These are phyloP conservation scores for Phymatocera aterrima DNA, from an alignment of 2,888 invertebrate species.

Conservation along the genomic window DNA sequence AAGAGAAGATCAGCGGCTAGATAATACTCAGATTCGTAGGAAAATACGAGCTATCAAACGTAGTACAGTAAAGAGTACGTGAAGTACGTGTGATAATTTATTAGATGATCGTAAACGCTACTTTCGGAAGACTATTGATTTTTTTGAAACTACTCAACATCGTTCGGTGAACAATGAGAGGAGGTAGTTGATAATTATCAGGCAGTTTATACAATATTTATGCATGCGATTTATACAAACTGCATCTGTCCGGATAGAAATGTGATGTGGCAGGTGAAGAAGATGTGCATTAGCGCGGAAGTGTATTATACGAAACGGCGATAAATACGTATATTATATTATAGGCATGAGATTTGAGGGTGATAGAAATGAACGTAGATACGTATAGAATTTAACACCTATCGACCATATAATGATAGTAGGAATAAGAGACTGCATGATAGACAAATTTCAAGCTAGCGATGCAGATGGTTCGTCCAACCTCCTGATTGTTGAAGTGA, in stretches of 20 bases:
- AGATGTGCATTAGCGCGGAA: neutral
- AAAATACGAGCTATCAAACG: neutral
- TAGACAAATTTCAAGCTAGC: slow-evolving; percentile 31
- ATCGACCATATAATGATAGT: slow-evolving; percentile 7
- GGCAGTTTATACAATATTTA: too few species aligned
- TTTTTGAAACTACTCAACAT: too few species aligned
- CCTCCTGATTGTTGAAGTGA: slow-evolving; percentile 90
- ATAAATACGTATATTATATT: slow-evolving; percentile 9
- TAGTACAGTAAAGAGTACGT: neutral
- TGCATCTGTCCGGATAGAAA: too few species aligned
- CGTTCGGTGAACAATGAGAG: too few species aligned
- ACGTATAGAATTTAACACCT: slow-evolving; percentile 6
- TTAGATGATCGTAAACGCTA: too few species aligned
- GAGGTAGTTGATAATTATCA: too few species aligned
- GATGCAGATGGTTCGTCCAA: slow-evolving; percentile 80
- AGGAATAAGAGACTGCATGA: slow-evolving; percentile 10
- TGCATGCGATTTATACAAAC: neutral
- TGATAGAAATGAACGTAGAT: neutral
- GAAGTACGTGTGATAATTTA: too few species aligned
- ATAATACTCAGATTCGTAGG: neutral
- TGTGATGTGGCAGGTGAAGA: too few species aligned
- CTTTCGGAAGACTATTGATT: too few species aligned
- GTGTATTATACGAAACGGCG: neutral
- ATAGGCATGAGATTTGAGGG: too few species aligned
- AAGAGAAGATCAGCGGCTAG: neutral